Conservation (phyloP, 2,113 vertebrate genomes). For the Leucoraja erinaceus region DNA sequence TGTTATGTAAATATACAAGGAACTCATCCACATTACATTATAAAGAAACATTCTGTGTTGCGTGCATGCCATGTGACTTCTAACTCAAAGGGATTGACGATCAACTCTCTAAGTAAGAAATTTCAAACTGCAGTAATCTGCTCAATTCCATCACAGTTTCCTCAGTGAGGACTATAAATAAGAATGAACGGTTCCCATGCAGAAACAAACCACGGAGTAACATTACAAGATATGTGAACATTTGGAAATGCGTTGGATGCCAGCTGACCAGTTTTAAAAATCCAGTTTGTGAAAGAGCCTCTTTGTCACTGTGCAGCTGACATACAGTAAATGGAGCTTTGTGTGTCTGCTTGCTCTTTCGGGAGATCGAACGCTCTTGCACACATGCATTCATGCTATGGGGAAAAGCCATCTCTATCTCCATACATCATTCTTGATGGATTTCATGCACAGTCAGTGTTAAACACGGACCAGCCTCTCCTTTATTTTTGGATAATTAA, state of each 20-base stretch:
- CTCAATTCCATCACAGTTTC: neutral
- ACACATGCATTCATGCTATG: neutral
- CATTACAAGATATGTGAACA: neutral
- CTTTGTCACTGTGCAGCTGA: conserved; percentile 17
- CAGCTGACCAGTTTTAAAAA: neutral
- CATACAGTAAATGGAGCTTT: neutral
- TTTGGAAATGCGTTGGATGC: conserved; percentile 5
- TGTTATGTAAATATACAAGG: neutral
- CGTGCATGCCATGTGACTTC: neutral
- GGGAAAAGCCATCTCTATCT: neutral
- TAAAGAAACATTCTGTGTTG: neutral
- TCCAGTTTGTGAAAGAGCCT: neutral
- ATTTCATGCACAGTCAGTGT: neutral
- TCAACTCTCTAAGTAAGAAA: neutral
- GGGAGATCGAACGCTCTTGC: neutral
- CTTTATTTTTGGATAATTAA: neutral
- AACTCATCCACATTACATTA: neutral
- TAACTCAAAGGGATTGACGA: neutral
- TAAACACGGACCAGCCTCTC: neutral
- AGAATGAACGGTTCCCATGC: neutral
- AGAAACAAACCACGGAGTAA: neutral
- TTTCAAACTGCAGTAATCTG: neutral
- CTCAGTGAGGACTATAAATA: neutral
- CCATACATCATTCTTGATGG: neutral
- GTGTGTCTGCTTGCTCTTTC: neutral